These are phyloP conservation scores for Sisyra nigra DNA, from an alignment of 2,888 invertebrate species.

Conservation along the genomic window DNA sequence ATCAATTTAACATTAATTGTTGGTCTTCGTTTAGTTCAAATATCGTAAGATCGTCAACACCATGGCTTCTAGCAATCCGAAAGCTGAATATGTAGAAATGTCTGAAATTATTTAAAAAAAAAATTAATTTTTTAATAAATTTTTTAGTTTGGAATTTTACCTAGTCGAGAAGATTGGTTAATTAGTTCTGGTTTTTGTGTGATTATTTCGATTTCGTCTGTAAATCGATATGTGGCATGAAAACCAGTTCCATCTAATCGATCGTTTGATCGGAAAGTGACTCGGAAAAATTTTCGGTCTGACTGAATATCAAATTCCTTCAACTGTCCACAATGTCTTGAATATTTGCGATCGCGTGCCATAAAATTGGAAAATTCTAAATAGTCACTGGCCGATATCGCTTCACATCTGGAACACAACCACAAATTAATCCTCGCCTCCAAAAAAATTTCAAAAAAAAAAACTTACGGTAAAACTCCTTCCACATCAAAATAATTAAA, in stretches of 20 bases:
- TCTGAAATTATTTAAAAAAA: no score
- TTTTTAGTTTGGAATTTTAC: slow-evolving; percentile 8
- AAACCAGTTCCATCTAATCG: slow-evolving; percentile 89
- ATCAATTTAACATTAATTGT: no score
- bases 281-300: slow-evolving; percentile 83
- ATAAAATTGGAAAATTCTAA: slow-evolving; percentile 93
- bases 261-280: slow-evolving; percentile 88
- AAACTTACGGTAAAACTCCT: slow-evolving; percentile 86
- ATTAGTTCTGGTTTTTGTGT: slow-evolving; percentile 27
- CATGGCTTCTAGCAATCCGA: no score
- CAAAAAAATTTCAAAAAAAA: no score
- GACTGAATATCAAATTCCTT: slow-evolving; percentile 70
- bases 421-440: slow-evolving; percentile 4
- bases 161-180: slow-evolving; percentile 12
- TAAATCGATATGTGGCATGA: slow-evolving; percentile 79
- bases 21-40: no score
- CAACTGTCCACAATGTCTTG: slow-evolving; percentile 74
- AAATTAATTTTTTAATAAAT: neutral
- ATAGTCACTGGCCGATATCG: slow-evolving; percentile 83
- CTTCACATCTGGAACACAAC: slow-evolving; percentile 57
- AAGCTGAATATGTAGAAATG: no score
- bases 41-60: no score
- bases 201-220: slow-evolving; percentile 46
- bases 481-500: slow-evolving; percentile 90
- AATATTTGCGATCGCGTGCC: slow-evolving; percentile 76